Base-by-base conservation (phyloP, 2,797 vertebrate species). In the Podargus strigoides region DNA sequence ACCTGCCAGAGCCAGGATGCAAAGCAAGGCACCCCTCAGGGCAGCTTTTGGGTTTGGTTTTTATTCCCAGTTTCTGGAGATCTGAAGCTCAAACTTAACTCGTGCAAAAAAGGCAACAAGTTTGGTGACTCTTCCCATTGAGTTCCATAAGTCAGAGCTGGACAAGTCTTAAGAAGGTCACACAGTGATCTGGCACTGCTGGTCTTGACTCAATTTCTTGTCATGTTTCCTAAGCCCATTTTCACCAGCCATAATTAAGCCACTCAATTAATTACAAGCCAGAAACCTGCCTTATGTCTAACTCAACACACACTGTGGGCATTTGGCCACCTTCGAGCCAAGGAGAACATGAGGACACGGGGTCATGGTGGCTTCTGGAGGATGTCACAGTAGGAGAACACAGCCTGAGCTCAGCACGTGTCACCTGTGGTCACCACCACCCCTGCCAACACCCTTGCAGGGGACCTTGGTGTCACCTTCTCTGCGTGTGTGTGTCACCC, bases 311-410 rank as follows among this genome's bases (percentile, higher is more conserved):
- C 1, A 2, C 55, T 12, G 41, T 5, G 59, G 34, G 32, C 32
- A 73, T 46, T 32, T 46, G 68, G 46, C 62, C 4, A 5, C 37
- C 75, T 30, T 15, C 2, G 4, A 80, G 53, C 39, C 3, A 4
- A 53, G 41, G 41, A 7, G 32, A 55, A 34, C 30, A 44, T 1
- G 12, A 27, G n/a, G 47, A 37, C 10, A 3, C 0, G 27, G 30
- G 34, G 6, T 32, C 49, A 18, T 12, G 66, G 50, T 72, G 76
- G 19, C 36, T 37, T 58, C 30, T 44, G 52, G 46, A 66, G 74
- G 27, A 30, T 3, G 1, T 23, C 63, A 18, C 0, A 5, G 55
- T 4, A 23, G 8, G 32, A 32, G 37, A 30, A 74, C 56, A 9
- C 0, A 0, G 24, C 64, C 46, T 17, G 49, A 58, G 60, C 50